Evolutionary conservation across 2,113 vertebrate species (phyloP).

Genomic region (Aptenodytes patagonicus): DNA sequence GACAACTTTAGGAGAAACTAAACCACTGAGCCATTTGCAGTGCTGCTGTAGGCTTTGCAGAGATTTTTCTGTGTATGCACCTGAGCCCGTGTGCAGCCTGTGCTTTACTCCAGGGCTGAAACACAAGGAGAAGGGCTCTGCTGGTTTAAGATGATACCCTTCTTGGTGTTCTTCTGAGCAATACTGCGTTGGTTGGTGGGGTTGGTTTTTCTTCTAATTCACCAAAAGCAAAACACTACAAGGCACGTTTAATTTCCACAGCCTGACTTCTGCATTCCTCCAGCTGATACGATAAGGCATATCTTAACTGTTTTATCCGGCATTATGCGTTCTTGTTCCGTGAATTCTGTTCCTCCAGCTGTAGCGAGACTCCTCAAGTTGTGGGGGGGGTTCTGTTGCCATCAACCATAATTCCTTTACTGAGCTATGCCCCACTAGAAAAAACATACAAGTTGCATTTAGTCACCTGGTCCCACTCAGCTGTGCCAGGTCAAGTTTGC

Average conservation of each 20-base stretch:
- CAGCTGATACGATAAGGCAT: not conserved
- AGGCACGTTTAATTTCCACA: not conserved
- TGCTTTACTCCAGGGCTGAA: not conserved
- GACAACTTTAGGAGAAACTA: not conserved
- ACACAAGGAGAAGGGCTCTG: not conserved
- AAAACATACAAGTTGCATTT: not conserved
- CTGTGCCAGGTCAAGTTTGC: not conserved
- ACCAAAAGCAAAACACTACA: not conserved
- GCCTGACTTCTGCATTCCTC: not conserved
- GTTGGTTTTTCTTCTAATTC: not conserved
- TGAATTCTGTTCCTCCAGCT: not conserved
- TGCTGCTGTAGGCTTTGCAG: not conserved
- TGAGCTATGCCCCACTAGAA: not conserved
- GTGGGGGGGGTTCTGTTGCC: not conserved
- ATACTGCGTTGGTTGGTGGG: not conserved
- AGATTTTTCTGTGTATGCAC: not conserved
- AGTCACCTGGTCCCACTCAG: not conserved
- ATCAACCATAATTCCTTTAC: not conserved
- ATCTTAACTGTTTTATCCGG: not conserved
- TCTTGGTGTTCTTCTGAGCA: not conserved
- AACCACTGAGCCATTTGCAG: not conserved
- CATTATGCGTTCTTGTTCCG: not conserved
- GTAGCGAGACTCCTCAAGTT: not conserved
- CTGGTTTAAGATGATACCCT: not conserved
- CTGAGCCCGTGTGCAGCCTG: not conserved